phyloP scores from a whole-genome alignment of 2,113 vertebrate species.

The Rostratula benghalensis region DNA sequence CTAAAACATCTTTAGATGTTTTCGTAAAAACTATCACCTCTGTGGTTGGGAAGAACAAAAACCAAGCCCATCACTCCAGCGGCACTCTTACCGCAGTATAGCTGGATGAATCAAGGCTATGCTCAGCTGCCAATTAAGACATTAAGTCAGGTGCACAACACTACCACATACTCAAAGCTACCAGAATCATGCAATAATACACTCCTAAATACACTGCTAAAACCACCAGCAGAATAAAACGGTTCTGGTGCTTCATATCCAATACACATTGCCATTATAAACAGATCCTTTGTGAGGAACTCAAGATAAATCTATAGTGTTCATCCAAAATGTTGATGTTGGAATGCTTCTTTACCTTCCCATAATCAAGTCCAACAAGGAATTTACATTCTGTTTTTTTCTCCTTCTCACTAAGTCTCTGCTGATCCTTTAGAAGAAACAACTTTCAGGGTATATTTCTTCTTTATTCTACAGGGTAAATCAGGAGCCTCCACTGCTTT shows the following conservation, averaged over 20 bases:
- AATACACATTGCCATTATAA: background rate
- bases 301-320: background rate
- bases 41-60: background rate
- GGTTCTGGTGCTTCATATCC: background rate
- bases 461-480: background rate
- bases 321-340: background rate
- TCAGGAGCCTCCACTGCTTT: constrained; percentile 6
- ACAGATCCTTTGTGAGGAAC: background rate
- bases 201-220: background rate
- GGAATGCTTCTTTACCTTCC: background rate
- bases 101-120: background rate
- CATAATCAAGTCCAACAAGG: background rate
- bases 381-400: background rate
- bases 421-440: background rate
- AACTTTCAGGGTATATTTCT: background rate
- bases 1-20: too few species aligned
- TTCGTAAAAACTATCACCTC: background rate
- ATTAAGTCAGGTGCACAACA: background rate
- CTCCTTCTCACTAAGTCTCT: background rate
- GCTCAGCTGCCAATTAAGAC: background rate
- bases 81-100: background rate
- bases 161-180: background rate
- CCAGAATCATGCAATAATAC: background rate
- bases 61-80: background rate
- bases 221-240: background rate